Conservation (phyloP, 2,797 vertebrate genomes). For the Gymnodraco acuticeps region DNA sequence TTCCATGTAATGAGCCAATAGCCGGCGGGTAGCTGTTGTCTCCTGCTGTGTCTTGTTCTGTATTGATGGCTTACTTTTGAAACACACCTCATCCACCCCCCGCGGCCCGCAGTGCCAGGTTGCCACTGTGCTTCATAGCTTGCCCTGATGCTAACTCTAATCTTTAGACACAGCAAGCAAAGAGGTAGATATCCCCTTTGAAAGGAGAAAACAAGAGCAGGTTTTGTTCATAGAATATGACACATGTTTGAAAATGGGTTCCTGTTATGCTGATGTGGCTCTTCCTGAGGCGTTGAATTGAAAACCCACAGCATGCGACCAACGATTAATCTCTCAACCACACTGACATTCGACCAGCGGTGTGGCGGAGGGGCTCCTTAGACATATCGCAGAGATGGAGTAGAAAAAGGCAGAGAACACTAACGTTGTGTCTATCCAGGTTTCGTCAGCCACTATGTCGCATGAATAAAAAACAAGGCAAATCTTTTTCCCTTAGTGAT, state of each 20-base stretch:
- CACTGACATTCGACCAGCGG: slow-evolving; percentile 60
- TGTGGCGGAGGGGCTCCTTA: slow-evolving; percentile 42
- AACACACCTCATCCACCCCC: slow-evolving; percentile 71
- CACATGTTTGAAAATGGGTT: slow-evolving; percentile 70
- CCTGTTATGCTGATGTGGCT: slow-evolving; percentile 71
- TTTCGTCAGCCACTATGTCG: slow-evolving; percentile 21
- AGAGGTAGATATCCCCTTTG: slow-evolving; percentile 56
- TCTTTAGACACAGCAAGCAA: slow-evolving; percentile 65
- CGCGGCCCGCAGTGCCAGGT: slow-evolving; percentile 49
- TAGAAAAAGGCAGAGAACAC: slow-evolving; percentile 41
- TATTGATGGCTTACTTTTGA: slow-evolving; percentile 77
- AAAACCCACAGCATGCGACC: slow-evolving; percentile 75
- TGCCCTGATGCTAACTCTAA: slow-evolving; percentile 68
- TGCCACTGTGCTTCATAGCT: slow-evolving; percentile 64
- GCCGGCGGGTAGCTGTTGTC: slow-evolving; percentile 75
- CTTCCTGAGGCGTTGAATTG: slow-evolving; percentile 71
- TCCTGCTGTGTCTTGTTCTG: slow-evolving; percentile 74
- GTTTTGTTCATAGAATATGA: slow-evolving; percentile 67
- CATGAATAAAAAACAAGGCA: not conserved
- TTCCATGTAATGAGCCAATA: slow-evolving; percentile 77
- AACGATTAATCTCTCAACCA: slow-evolving; percentile 70
- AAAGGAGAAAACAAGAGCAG: slow-evolving; percentile 67
- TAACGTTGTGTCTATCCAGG: slow-evolving; percentile 37
- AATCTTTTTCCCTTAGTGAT: not conserved
- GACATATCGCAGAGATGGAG: slow-evolving; percentile 41